Percentiles rank a stretch among this genome's conserved stretches.
Conservation (phyloP, 2,113 vertebrate species). For the Scortum barcoo region DNA sequence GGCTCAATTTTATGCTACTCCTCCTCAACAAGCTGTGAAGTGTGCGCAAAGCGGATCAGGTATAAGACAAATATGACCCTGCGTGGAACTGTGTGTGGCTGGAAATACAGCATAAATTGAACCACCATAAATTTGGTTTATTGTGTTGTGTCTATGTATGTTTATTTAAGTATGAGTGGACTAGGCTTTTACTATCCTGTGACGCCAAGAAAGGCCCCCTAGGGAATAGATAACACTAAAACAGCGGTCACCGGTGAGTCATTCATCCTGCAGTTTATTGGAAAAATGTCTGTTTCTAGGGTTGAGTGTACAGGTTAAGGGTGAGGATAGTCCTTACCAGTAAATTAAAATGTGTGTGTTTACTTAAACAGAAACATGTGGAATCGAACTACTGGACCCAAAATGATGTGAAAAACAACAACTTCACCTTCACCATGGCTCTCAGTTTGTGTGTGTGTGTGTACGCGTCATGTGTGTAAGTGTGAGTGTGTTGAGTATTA, state of each 20-base stretch:
- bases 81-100: constrained; percentile 47
- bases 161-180: constrained; percentile 63
- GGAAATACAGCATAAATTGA: constrained; percentile 46
- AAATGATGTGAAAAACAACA: not conserved
- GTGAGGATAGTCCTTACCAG: constrained; percentile 29
- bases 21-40: constrained; percentile 36
- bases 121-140: constrained; percentile 66
- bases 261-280: constrained; percentile 58
- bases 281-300: constrained; percentile 49
- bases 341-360: constrained; percentile 42
- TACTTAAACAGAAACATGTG: constrained; percentile 45
- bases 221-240: constrained; percentile 49
- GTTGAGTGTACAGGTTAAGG: constrained; percentile 39
- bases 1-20: constrained; percentile 38
- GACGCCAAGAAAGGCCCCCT: constrained; percentile 47
- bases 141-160: constrained; percentile 55
- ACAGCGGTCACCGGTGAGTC: constrained; percentile 46
- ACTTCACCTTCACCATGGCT: constrained; percentile 9
- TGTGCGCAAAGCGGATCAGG: constrained; percentile 29
- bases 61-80: constrained; percentile 50
- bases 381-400: constrained; percentile 9
- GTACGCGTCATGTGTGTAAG: constrained; percentile 9
- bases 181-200: constrained; percentile 61
- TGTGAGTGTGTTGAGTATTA: constrained; percentile 16
- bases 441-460: constrained; percentile 1